Conservation (phyloP, 2,888 invertebrate species). For the Zygaena filipendulae region DNA sequence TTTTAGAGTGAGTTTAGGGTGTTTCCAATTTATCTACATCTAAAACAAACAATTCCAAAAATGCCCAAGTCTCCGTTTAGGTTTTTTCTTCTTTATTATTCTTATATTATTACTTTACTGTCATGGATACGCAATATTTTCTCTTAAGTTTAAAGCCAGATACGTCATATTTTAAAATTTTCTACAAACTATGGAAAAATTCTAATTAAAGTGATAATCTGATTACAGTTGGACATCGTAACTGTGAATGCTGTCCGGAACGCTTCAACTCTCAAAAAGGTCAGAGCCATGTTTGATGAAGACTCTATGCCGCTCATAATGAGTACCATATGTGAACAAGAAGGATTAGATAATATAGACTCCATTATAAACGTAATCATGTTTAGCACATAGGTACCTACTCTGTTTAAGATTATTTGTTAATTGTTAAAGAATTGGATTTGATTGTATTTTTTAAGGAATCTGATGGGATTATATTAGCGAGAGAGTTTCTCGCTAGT, state of each 20-base stretch:
- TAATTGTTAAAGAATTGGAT: not conserved
- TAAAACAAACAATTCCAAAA: too few species aligned
- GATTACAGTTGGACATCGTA: conserved; percentile 30
- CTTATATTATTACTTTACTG: too few species aligned
- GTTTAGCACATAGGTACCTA: too few species aligned
- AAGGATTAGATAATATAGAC: conserved; percentile 34
- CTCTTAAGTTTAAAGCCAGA: too few species aligned
- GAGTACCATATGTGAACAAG: conserved; percentile 31
- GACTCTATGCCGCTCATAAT: conserved; percentile 24
- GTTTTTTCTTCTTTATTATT: too few species aligned
- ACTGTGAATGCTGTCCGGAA: conserved; percentile 26
- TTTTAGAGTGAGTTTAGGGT: conserved; percentile 22
- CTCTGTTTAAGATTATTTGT: not conserved
- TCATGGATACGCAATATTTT: too few species aligned
- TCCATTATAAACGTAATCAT: conserved; percentile 29
- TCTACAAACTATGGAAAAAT: too few species aligned
- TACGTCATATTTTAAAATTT: too few species aligned
- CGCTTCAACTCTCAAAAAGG: conserved; percentile 19
- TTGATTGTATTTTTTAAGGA: conserved; percentile 20
- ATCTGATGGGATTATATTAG: conserved; percentile 26
- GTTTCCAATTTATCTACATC: too few species aligned
- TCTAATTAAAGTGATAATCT: too few species aligned
- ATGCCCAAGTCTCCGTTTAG: too few species aligned
- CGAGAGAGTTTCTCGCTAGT: conserved; percentile 24
- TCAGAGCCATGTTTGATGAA: conserved; percentile 22